These are phyloP conservation scores for Lordiphosa andalusiaca DNA, from an alignment of 2,888 invertebrate species.

Conservation along the genomic window DNA sequence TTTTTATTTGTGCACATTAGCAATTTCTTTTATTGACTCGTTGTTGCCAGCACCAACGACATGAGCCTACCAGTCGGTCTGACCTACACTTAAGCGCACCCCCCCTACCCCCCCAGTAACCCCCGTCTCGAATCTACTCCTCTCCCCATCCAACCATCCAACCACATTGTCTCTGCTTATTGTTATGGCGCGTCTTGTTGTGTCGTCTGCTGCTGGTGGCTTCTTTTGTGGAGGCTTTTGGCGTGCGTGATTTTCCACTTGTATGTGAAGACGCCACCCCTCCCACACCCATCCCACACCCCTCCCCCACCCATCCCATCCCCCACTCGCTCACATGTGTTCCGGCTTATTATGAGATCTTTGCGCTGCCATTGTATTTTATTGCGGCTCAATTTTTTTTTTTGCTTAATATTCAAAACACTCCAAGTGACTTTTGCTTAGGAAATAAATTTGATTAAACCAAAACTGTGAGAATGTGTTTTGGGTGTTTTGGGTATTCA, in stretches of 20 bases:
- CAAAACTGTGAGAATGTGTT: too few species aligned
- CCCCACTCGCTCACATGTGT: neutral
- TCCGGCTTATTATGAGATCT: constrained; percentile 40
- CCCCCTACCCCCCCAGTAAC: neutral
- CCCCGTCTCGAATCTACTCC: neutral
- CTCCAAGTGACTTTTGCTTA: too few species aligned
- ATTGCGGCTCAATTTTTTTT: constrained; percentile 52
- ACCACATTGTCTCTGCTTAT: constrained; percentile 8
- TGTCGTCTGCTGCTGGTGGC: constrained; percentile 22
- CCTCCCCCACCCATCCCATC: neutral
- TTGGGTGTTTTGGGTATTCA: too few species aligned
- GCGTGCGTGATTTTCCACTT: constrained; percentile 57
- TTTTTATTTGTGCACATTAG: constrained; percentile 69
- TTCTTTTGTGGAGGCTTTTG: constrained; percentile 31
- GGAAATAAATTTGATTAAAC: neutral
- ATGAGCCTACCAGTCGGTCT: constrained; percentile 18
- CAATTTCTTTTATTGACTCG: constrained; percentile 65
- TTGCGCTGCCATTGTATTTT: constrained; percentile 47
- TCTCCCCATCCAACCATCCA: too few species aligned
- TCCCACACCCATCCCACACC: neutral
- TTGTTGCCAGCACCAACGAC: constrained; percentile 31
- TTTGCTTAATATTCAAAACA: constrained; percentile 14
- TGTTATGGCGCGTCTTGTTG: constrained; percentile 9
- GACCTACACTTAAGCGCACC: constrained; percentile 22
- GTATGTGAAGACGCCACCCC: neutral